Evolutionary conservation across 1,140 invertebrate species (phyloP), one percentile per base, ranked within the genome.

Genomic region (Habropoda laboriosa): DNA sequence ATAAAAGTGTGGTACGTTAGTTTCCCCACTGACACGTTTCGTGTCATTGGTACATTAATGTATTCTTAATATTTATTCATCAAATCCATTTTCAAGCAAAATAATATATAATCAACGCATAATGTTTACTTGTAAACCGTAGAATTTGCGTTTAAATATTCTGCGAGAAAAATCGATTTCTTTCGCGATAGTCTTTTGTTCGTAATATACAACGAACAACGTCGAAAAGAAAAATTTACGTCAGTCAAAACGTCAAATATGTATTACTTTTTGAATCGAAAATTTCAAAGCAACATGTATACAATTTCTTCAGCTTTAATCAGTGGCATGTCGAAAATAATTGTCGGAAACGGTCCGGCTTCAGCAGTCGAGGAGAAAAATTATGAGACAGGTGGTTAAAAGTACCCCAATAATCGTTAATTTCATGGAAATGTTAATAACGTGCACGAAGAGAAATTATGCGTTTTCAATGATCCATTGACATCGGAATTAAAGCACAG

Each of bases 101-200:
- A 7, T 45, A 61, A 38, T 21, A 3, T 42, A 27, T 7, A 27
- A 32, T 40, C 1, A 16, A 16, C 16, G 40, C 60, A 45, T 40
- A 18, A 13, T 27, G 16, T 27, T 38, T 5, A 18, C 24, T 3
- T 2, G 3, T 30, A 12, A 40, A 27, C 6, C 3, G 6, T 38
- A 1, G 27, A 58, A n/a, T 42, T n/a, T 13, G 16, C 16, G 53
- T 30, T 55, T 13, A 10, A 73, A 73, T 35, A 16, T 10, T 27
- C 4, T 1, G 21, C 4, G 3, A 6, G 21, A 6, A n/a, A 1
- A 58, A 18, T 51, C 32, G 42, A 60, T 60, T 45, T 3, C 21
- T 24, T 71, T 21, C 2, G 24, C 24, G 51, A 47, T 27, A 21
- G 55, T 78, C 45, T 60, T 71, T 60, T 78, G 42, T 78, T 76